These are phyloP conservation scores for Hoplias malabaricus DNA, from an alignment of 2,113 vertebrate genomes.

Conservation along the genomic window DNA sequence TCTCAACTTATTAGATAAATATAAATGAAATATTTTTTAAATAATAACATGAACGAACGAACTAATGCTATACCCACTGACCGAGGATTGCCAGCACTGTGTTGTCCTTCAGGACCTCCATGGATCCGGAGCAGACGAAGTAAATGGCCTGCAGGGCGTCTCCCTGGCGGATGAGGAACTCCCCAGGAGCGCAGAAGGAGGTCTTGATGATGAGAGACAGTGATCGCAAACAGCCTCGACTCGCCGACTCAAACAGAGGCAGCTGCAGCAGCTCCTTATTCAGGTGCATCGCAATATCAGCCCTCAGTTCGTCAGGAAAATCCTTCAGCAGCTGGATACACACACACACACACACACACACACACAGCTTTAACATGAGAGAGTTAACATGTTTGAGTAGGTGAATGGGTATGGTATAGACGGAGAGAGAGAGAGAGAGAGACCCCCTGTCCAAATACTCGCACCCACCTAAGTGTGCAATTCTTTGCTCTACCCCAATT, in stretches of 20 bases:
- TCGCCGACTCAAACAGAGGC: constrained; percentile 93
- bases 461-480: too few species aligned
- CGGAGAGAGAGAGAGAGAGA: too few species aligned
- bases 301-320: constrained; percentile 95
- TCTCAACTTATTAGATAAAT: too few species aligned
- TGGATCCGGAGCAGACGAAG: constrained; percentile 97
- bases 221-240: constrained; percentile 93
- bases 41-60: too few species aligned
- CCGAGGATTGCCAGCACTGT: constrained; percentile 96
- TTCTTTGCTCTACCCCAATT: too few species aligned
- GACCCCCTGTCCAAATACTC: too few species aligned
- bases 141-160: constrained; percentile 97
- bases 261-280: constrained; percentile 98
- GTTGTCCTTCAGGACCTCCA: constrained; percentile 97
- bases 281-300: constrained; percentile 98
- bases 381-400: constrained; percentile 2
- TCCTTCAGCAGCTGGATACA: constrained; percentile 97
- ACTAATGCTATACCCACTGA: too few species aligned
- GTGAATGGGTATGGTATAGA: neutral
- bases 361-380: too few species aligned
- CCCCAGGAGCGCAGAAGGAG: constrained; percentile 95
- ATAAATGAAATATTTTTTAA: too few species aligned
- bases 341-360: too few species aligned
- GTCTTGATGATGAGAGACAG: constrained; percentile 98
- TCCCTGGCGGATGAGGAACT: constrained; percentile 95